These are phyloP conservation scores for Dufourea novaeangliae DNA, from an alignment of 1,140 invertebrate species.

Conservation along the genomic window DNA sequence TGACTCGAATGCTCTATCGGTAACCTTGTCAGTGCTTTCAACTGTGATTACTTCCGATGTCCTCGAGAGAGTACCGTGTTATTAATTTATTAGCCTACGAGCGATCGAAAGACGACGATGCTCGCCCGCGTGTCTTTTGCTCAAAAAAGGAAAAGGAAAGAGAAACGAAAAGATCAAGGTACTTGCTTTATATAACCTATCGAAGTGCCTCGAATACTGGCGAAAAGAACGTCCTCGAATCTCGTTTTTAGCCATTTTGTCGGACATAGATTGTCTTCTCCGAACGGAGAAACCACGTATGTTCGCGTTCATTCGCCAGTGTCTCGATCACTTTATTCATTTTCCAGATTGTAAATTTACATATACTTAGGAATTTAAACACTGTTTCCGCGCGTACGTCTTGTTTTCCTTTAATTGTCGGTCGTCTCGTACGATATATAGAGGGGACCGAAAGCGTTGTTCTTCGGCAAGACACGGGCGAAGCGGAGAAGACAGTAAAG, in stretches of 20 bases:
- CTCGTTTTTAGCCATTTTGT: neutral
- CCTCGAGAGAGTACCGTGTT: slow-evolving; percentile 4
- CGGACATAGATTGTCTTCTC: slow-evolving; percentile 4
- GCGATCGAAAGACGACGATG: slow-evolving; percentile 26
- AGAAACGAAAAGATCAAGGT: slow-evolving; percentile 3
- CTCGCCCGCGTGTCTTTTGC: slow-evolving; percentile 32
- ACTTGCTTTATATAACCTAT: neutral
- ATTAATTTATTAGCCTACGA: slow-evolving; percentile 6
- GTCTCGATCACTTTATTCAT: neutral
- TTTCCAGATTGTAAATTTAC: slow-evolving; percentile 11
- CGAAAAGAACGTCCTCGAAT: neutral
- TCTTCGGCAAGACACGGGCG: neutral
- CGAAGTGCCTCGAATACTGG: slow-evolving; percentile 24
- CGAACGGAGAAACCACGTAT: neutral
- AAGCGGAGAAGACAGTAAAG: slow-evolving; percentile 22
- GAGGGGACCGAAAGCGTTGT: neutral
- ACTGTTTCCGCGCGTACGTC: neutral
- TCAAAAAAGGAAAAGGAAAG: slow-evolving; percentile 26
- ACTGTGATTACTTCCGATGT: slow-evolving; percentile 42
- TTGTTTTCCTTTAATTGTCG: neutral
- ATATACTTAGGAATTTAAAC: neutral
- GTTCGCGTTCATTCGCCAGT: slow-evolving; percentile 7
- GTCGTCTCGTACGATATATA: neutral
- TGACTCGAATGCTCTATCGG: neutral
- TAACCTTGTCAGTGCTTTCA: slow-evolving; percentile 26